phyloP scores from a whole-genome alignment of 37 sponge, comb jelly and placozoan species.

The Spongia lamella region DNA sequence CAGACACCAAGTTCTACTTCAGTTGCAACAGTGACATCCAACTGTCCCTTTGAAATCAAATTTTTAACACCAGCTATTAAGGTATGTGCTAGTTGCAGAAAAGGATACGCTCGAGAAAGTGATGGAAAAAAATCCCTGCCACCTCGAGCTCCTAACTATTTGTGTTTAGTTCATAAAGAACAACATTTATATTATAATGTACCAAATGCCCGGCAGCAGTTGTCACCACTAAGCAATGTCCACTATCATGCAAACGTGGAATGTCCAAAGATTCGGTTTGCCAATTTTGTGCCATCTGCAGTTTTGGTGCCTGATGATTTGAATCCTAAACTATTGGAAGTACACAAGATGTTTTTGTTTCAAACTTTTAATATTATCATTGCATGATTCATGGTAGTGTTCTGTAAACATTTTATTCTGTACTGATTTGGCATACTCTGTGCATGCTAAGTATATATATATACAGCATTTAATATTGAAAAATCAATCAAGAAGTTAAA shows the following conservation, averaged over 20 bases:
- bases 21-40: constrained; percentile 13
- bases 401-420: too few relatives aligned
- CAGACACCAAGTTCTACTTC: not conserved
- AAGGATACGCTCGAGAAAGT: not conserved
- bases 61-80: constrained; percentile 22
- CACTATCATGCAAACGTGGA: not conserved
- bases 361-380: too few relatives aligned
- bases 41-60: constrained; percentile 18
- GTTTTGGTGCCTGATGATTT: not conserved
- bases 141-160: constrained; percentile 13
- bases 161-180: constrained; percentile 28
- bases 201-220: constrained; percentile 11
- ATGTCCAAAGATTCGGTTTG: not conserved
- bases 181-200: constrained; percentile 23
- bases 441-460: too few relatives aligned
- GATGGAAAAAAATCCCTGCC: constrained; percentile 18
- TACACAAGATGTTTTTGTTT: too few relatives aligned
- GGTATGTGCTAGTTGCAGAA: constrained; percentile 25
- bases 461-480: too few relatives aligned
- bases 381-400: too few relatives aligned
- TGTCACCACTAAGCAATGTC: constrained; percentile 17
- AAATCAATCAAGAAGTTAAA: too few relatives aligned
- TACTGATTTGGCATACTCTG: too few relatives aligned
- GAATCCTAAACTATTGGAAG: too few relatives aligned
- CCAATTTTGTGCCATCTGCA: not conserved